A percentile compares a stretch with the other conserved stretches of the same genome.
These are phyloP conservation scores for Platysteira castanea DNA, from an alignment of 2,113 vertebrate species.

Conservation along the genomic window DNA sequence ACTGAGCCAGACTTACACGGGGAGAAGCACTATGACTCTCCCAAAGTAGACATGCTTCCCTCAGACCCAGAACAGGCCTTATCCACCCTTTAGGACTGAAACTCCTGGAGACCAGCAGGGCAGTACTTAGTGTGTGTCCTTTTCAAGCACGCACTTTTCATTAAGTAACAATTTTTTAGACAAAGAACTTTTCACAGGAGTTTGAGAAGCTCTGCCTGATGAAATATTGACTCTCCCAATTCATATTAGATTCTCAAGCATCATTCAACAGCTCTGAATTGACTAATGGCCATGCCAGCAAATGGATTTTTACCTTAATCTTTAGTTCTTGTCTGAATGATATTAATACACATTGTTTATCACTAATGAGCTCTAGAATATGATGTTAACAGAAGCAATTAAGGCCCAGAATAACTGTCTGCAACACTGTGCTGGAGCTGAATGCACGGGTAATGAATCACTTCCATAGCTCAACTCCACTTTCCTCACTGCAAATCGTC, in stretches of 20 bases:
- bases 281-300: slow-evolving; percentile 53
- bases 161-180: slow-evolving; percentile 10
- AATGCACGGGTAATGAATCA: slow-evolving; percentile 45
- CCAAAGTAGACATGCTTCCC: not conserved
- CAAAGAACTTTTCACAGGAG: slow-evolving; percentile 32
- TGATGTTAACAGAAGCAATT: slow-evolving; percentile 61
- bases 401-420: slow-evolving; percentile 25
- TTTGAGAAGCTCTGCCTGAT: slow-evolving; percentile 15
- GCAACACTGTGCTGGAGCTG: not conserved
- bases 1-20: not conserved
- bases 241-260: slow-evolving; percentile 21
- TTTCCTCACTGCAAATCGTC: not conserved
- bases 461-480: not conserved
- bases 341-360: slow-evolving; percentile 64
- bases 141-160: not conserved
- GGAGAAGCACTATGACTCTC: not conserved
- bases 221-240: slow-evolving; percentile 39
- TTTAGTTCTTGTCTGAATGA: slow-evolving; percentile 49
- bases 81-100: not conserved
- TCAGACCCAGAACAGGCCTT: not conserved
- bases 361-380: slow-evolving; percentile 61
- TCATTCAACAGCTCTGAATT: slow-evolving; percentile 47
- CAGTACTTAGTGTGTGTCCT: not conserved
- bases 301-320: slow-evolving; percentile 54
- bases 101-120: not conserved